phyloP scores from a whole-genome alignment of 2,888 invertebrate genomes.

The Acronicta aceris region DNA sequence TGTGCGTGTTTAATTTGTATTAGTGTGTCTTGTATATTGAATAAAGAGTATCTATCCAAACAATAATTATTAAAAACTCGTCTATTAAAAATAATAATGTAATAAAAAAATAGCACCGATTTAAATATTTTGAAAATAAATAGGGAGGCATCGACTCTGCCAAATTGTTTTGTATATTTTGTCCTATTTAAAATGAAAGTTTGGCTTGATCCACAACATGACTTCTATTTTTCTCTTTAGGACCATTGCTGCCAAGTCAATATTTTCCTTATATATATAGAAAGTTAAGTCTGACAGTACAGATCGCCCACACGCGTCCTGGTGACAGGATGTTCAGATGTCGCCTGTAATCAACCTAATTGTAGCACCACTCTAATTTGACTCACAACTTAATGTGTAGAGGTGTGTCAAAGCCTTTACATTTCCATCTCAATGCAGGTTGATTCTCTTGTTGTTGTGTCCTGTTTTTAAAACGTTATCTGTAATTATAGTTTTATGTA shows the following conservation, averaged over 20 bases:
- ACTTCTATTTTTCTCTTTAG: too few relatives aligned
- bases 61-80: too few relatives aligned
- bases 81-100: too few relatives aligned
- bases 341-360: constrained; percentile 66
- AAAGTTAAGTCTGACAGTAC: constrained; percentile 30
- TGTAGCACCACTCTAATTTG: constrained; percentile 78
- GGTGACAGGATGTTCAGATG: constrained; percentile 52
- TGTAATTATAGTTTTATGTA: not conserved
- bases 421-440: constrained; percentile 74
- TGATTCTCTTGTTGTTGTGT: constrained; percentile 69
- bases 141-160: too few relatives aligned
- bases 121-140: too few relatives aligned
- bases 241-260: not conserved
- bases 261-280: constrained; percentile 3
- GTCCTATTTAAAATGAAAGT: too few relatives aligned
- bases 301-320: constrained; percentile 51
- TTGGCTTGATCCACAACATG: too few relatives aligned
- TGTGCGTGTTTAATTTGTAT: too few relatives aligned
- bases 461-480: constrained; percentile 14
- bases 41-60: too few relatives aligned
- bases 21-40: too few relatives aligned
- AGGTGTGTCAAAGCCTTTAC: constrained; percentile 65
- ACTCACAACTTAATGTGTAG: constrained; percentile 71
- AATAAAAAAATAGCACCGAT: too few relatives aligned
- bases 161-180: too few relatives aligned